These are phyloP conservation scores for Indicator indicator DNA, from an alignment of 2,113 vertebrate genomes.

Conservation along the genomic window DNA sequence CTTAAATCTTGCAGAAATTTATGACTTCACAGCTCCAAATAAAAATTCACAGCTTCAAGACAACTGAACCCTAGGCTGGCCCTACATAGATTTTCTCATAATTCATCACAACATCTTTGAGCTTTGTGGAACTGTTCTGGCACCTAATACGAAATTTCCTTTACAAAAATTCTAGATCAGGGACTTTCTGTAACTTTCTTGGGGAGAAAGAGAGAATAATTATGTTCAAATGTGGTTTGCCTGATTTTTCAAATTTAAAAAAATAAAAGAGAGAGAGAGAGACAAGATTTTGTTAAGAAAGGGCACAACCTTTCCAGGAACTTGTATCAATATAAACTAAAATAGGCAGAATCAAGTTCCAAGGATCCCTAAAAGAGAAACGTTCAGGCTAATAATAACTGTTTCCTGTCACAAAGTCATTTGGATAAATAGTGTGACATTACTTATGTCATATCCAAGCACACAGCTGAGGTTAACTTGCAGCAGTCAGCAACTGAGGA, in stretches of 20 bases:
- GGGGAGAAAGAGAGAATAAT: neutral
- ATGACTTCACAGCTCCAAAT: neutral
- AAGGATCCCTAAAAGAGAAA: neutral
- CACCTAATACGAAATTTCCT: neutral
- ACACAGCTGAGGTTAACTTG: neutral
- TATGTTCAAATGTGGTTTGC: neutral
- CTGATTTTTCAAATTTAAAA: neutral
- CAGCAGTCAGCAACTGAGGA: neutral
- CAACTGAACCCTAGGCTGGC: neutral
- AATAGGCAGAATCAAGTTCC: neutral
- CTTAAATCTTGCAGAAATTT: neutral
- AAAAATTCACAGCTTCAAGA: neutral
- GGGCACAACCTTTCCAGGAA: neutral
- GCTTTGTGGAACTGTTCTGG: neutral
- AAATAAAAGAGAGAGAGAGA: neutral
- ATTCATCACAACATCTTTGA: neutral
- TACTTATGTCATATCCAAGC: neutral
- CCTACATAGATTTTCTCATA: neutral
- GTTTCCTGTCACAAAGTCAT: conserved; percentile 18
- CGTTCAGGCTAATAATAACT: neutral
- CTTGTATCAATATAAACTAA: neutral
- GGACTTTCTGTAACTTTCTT: neutral
- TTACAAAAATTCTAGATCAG: neutral
- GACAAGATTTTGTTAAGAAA: neutral
- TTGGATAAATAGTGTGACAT: neutral